Base-by-base conservation (phyloP, 2,797 vertebrate species). In the Anomalospiza imberbis region DNA sequence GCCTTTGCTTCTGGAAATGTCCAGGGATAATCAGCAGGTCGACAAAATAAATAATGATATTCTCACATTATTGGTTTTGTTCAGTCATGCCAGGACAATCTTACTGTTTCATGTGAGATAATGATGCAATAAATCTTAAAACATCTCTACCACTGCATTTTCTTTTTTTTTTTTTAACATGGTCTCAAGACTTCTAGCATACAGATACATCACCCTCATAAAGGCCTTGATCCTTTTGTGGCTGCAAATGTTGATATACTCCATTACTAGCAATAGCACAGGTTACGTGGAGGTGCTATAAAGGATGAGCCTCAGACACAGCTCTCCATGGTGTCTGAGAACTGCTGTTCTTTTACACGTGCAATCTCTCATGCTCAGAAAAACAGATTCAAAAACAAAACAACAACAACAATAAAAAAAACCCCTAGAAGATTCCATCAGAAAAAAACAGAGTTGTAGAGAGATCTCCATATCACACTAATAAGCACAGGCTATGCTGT, bases 71-170 rank as follows among this genome's bases (percentile, higher is more conserved):
- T 74, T 95, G 60, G 88, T 96, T 93, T 82, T 87, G 65, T 48
- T 90, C 92, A 92, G 76, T 80, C 82, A 76, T 88, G 63, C 79
- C 89, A 90, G 44, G 74, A 81, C 0, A 0, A 74, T 65, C 83
- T 86, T 91, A 86, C 60, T 55, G 57, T 82, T 95, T 89, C 63
- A 58, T 48, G 8, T 42, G 45, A 93, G 60, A 92, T 86, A 96
- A 95, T 28, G 82, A 87, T 76, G 38, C 42, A 71, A 95, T 91
- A 94, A 88, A 95, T 94, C 85, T 94, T 88, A 67, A 50, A 42
- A 65, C 28, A 91, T 75, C 47, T 71, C 45, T 79, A 28, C 21
- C n/a, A 60, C 34, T 42, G 22, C 7, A 17, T 21, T 53, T 40
- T 22, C 7, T 17, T 21, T 29, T 12, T 13, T 53, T 28, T 26